These are phyloP conservation scores for Hyles euphorbiae DNA, from an alignment of 1,140 invertebrate species.

Conservation along the genomic window DNA sequence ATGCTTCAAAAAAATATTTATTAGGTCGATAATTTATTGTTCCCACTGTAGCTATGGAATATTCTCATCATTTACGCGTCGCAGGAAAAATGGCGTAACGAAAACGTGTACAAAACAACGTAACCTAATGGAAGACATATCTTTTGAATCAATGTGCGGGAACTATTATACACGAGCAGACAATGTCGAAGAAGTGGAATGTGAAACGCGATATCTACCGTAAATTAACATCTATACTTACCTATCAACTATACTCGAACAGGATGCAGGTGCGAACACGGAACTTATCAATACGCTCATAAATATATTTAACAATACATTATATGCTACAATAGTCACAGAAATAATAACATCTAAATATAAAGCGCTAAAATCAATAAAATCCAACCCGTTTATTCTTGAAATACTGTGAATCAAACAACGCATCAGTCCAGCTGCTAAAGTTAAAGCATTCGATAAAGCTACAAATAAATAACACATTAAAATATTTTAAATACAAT, in stretches of 20 bases:
- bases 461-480: conserved; percentile 74
- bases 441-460: conserved; percentile 66
- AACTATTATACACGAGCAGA: conserved; percentile 26
- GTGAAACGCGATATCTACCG: conserved; percentile 24
- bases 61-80: conserved; percentile 13
- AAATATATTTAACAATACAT: conserved; percentile 38
- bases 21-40: conserved; percentile 59
- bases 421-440: conserved; percentile 42
- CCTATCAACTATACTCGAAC: conserved; percentile 32
- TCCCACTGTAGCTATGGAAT: conserved; percentile 47
- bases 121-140: conserved; percentile 72
- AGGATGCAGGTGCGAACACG: conserved; percentile 53
- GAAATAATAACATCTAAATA: conserved; percentile 42
- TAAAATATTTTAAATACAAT: conserved; percentile 73
- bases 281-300: conserved; percentile 24
- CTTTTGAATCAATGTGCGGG: conserved; percentile 47
- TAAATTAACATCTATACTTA: conserved; percentile 20
- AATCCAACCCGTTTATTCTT: conserved; percentile 56
- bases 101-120: conserved; percentile 41
- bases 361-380: conserved; percentile 53
- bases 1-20: conserved; percentile 56
- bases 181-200: conserved; percentile 45
- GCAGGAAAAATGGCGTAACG: conserved; percentile 14
- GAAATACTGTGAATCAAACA: conserved; percentile 55
- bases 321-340: conserved; percentile 27